Conservation (phyloP, 2,113 vertebrate genomes). For the Ellobius talpinus region DNA sequence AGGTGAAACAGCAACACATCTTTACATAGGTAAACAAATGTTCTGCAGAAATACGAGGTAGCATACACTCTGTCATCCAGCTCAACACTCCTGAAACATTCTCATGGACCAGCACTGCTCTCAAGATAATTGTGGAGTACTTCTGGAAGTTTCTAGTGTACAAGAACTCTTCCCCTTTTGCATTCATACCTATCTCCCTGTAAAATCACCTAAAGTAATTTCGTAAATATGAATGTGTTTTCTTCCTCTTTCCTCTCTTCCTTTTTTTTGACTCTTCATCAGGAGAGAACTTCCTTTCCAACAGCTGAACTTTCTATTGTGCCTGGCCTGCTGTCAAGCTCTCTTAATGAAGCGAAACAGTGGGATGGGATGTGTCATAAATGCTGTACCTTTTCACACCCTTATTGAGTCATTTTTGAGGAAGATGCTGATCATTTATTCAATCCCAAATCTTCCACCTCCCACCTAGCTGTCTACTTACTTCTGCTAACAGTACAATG, state of each 20-base stretch:
- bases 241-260: constrained; percentile 5
- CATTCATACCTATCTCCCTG: not conserved
- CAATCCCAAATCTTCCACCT: not conserved
- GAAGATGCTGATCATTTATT: not conserved
- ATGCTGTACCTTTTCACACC: not conserved
- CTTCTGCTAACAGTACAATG: constrained; percentile 1
- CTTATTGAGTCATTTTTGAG: not conserved
- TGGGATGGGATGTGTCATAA: constrained; percentile 26
- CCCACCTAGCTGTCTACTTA: not conserved
- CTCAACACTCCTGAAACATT: not conserved
- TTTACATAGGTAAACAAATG: not conserved
- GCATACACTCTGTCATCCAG: not conserved
- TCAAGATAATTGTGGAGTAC: not conserved
- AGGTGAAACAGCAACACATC: not conserved
- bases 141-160: constrained; percentile 45
- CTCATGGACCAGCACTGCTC: not conserved
- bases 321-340: not conserved
- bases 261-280: not conserved
- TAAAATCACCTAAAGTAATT: constrained; percentile 43
- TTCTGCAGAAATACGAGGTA: not conserved
- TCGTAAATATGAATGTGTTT: not conserved
- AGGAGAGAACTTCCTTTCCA: constrained; percentile 44
- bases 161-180: not conserved
- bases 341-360: not conserved
- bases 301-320: constrained; percentile 8